Percentiles rank a stretch among this genome's conserved stretches.
Evolutionary conservation across 2,797 vertebrate genomes (phyloP).

Genomic region (Tapirus indicus): DNA sequence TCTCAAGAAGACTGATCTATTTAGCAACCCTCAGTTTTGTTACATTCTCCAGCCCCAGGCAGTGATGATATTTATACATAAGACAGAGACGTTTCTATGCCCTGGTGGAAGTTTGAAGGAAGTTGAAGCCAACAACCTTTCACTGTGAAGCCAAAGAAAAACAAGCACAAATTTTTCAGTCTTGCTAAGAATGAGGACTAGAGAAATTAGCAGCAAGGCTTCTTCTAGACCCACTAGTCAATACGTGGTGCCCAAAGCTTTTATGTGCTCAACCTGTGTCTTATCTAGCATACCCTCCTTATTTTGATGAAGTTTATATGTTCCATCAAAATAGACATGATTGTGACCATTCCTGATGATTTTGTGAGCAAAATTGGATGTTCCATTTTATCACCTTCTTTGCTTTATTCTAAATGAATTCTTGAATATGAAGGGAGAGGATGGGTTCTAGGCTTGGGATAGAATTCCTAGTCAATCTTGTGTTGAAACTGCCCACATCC

Average conservation of each 20-base stretch:
- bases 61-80: conserved; percentile 57
- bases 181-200: not conserved
- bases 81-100: conserved; percentile 52
- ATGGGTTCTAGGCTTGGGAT: not conserved
- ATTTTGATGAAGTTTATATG: not conserved
- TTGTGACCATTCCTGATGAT: not conserved
- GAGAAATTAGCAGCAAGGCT: not conserved
- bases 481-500: not conserved
- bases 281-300: not conserved
- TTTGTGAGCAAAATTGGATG: not conserved
- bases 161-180: conserved; percentile 36
- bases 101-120: conserved; percentile 52
- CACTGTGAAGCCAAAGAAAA: conserved; percentile 64
- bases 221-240: not conserved
- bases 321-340: not conserved
- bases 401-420: conserved; percentile 17
- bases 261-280: not conserved
- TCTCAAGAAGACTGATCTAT: conserved; percentile 4
- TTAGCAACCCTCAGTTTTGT: conserved; percentile 58
- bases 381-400: conserved; percentile 8
- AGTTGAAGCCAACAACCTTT: conserved; percentile 60
- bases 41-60: conserved; percentile 26
- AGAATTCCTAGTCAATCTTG: not conserved
- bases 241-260: not conserved
- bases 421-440: not conserved